A percentile compares a stretch with the other conserved stretches of the same genome.
Conservation (phyloP, 2,113 vertebrate genomes). For the Strix uralensis region DNA sequence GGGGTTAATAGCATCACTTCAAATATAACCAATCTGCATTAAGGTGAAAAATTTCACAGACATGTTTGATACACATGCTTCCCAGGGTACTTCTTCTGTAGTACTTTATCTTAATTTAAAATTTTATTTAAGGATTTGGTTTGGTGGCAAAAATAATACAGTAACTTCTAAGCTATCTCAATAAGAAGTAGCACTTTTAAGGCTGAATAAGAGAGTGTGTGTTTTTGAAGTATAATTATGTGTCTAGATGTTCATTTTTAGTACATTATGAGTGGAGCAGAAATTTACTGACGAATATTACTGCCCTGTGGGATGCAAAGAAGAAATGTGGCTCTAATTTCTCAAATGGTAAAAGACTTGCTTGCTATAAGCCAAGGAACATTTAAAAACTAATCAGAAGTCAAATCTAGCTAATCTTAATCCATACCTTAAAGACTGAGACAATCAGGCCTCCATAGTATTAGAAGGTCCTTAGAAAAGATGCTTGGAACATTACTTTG, state of each 20-base stretch:
- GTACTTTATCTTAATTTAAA: slow-evolving; percentile 61
- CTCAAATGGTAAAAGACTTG: slow-evolving; percentile 14
- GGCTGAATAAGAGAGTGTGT: slow-evolving; percentile 7
- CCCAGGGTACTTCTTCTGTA: slow-evolving; percentile 23
- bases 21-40: slow-evolving; percentile 48
- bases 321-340: neutral
- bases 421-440: neutral
- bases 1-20: slow-evolving; percentile 30
- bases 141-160: slow-evolving; percentile 25
- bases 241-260: neutral
- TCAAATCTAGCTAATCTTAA: neutral
- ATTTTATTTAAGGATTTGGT: slow-evolving; percentile 49
- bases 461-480: neutral
- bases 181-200: slow-evolving; percentile 30
- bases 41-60: slow-evolving; percentile 37
- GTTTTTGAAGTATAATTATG: slow-evolving; percentile 37
- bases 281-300: slow-evolving; percentile 53
- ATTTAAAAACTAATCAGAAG: neutral
- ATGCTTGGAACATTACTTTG: neutral
- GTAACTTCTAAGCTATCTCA: slow-evolving; percentile 24
- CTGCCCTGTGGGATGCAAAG: slow-evolving; percentile 27
- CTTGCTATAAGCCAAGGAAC: neutral
- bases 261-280: slow-evolving; percentile 29
- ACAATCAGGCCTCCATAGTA: neutral
- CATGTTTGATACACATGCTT: neutral